These are phyloP conservation scores for Oreonectes daqikongensis DNA, from an alignment of 2,797 vertebrate genomes.

Conservation along the genomic window DNA sequence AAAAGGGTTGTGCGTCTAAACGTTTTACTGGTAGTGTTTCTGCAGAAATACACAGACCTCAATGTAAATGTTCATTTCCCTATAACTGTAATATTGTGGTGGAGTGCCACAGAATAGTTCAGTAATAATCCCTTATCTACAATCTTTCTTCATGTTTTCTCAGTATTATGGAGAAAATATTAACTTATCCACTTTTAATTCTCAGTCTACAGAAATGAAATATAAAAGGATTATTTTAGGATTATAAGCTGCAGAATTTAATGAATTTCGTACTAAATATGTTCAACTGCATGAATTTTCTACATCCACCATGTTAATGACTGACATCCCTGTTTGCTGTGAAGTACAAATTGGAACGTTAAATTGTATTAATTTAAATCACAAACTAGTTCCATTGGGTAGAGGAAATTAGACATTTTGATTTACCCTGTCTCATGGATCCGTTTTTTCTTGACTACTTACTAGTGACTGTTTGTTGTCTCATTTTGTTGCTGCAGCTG, in stretches of 20 bases:
- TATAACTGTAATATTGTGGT: neutral
- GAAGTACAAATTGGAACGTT: constrained; percentile 21
- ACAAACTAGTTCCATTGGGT: constrained; percentile 13
- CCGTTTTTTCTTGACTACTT: constrained; percentile 63
- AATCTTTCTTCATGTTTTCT: constrained; percentile 13
- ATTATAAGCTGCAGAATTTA: constrained; percentile 30
- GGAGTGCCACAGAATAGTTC: neutral
- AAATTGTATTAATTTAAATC: neutral
- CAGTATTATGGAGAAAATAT: constrained; percentile 31
- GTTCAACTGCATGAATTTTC: constrained; percentile 34
- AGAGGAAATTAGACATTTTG: constrained; percentile 33
- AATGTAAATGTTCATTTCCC: constrained; percentile 13
- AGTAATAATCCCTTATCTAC: constrained; percentile 8
- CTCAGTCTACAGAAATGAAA: constrained; percentile 26
- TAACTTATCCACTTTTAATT: constrained; percentile 35
- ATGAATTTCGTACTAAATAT: constrained; percentile 37
- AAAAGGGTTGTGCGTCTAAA: constrained; percentile 1
- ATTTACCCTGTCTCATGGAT: constrained; percentile 61
- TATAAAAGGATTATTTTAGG: too few relatives aligned
- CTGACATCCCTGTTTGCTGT: constrained; percentile 37
- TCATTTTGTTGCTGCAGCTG: constrained; percentile 85
- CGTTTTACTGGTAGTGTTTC: constrained; percentile 11
- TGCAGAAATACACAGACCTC: neutral
- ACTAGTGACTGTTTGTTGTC: constrained; percentile 83
- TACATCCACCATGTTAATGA: constrained; percentile 43